A percentile compares a stretch with the other conserved stretches of the same genome.
Evolutionary conservation across 1,140 invertebrate genomes (phyloP).

Genomic region (Caenorhabditis brenneri): DNA sequence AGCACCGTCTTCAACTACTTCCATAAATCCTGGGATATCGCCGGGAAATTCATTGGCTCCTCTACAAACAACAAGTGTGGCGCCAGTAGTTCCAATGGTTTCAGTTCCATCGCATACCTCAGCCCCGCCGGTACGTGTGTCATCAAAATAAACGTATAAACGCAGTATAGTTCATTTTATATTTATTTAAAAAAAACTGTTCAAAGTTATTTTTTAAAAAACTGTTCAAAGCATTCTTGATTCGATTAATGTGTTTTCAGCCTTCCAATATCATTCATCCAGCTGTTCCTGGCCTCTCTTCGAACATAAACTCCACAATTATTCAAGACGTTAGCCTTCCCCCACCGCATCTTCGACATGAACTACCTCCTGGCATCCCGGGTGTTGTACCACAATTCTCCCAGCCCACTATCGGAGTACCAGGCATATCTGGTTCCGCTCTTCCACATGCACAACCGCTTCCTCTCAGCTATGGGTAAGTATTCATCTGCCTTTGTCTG

Average conservation of each 20-base stretch:
- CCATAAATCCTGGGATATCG: not conserved
- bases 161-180: too few species aligned
- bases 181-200: too few species aligned
- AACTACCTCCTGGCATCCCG: not conserved
- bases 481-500: not conserved
- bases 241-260: not conserved
- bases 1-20: not conserved
- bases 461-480: not conserved
- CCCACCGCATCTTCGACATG: not conserved
- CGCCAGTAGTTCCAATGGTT: not conserved
- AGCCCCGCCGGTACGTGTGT: too few species aligned
- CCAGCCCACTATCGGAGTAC: not conserved
- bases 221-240: too few species aligned
- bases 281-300: not conserved
- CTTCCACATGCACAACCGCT: not conserved
- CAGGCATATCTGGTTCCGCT: constrained; percentile 24
- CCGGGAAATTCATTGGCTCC: not conserved
- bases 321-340: constrained; percentile 22
- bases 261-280: too few species aligned
- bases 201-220: too few species aligned
- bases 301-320: not conserved
- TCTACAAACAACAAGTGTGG: not conserved
- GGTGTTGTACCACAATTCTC: not conserved
- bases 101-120: not conserved
- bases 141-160: too few species aligned